These are phyloP conservation scores for Lineus longissimus DNA, from an alignment of 1,140 invertebrate species.

Conservation along the genomic window DNA sequence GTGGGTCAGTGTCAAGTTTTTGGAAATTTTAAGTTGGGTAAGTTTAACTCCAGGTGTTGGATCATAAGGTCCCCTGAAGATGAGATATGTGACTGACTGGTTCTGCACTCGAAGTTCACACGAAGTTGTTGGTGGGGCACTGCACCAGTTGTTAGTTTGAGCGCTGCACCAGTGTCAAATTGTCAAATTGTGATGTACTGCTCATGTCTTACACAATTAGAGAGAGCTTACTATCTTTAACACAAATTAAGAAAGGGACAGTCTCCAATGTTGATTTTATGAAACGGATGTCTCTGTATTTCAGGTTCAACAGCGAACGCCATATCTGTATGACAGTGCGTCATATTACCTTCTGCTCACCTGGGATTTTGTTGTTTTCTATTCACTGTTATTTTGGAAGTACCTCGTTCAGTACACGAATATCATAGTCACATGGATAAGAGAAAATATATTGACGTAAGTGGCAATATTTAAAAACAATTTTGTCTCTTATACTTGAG, in stretches of 20 bases:
- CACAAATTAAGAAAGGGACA: too few species aligned
- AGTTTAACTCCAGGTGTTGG: background rate
- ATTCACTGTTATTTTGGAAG: constrained; percentile 32
- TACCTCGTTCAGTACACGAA: constrained; percentile 23
- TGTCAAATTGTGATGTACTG: too few species aligned
- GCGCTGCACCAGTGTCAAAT: too few species aligned
- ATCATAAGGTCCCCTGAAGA: too few species aligned
- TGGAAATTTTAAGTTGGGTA: constrained; percentile 25
- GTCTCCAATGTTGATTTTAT: too few species aligned
- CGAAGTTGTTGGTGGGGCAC: background rate
- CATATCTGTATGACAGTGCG: constrained; percentile 27
- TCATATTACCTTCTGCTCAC: constrained; percentile 20
- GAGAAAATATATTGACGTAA: constrained; percentile 38
- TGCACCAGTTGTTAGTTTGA: background rate
- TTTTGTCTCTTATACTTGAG: too few species aligned
- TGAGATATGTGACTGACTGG: background rate
- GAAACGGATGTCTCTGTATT: too few species aligned
- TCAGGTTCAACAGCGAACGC: constrained; percentile 30
- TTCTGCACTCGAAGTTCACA: background rate
- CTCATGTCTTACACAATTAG: too few species aligned
- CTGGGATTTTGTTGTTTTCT: constrained; percentile 29
- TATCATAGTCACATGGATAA: constrained; percentile 27
- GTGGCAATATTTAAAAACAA: constrained; percentile 15
- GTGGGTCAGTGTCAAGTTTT: constrained; percentile 29
- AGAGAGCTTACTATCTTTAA: too few species aligned